phyloP scores from a whole-genome alignment of 2,797 vertebrate species.

The Oreonectes daqikongensis region DNA sequence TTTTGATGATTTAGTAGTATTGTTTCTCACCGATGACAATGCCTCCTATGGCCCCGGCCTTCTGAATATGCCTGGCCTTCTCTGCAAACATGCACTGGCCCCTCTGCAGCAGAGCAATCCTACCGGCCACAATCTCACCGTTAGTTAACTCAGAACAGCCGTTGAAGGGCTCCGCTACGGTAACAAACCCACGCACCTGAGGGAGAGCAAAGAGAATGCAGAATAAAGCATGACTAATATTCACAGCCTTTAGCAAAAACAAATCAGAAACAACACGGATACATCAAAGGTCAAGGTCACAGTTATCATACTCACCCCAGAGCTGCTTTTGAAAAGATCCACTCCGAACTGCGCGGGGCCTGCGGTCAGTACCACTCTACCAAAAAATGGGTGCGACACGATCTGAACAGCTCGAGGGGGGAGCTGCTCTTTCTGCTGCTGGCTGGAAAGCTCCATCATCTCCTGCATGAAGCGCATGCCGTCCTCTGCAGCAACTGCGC shows the following conservation, averaged over 20 bases:
- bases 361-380: constrained; percentile 95
- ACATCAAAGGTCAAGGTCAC: constrained; percentile 8
- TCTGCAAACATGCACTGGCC: constrained; percentile 99
- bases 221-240: constrained; percentile 9
- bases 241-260: constrained; percentile 4
- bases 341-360: constrained; percentile 96
- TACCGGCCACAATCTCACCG: constrained; percentile 85
- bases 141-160: constrained; percentile 92
- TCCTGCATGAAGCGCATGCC: constrained; percentile 99
- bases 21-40: constrained; percentile 91
- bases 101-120: constrained; percentile 93
- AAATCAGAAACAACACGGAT: neutral
- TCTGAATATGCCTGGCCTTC: constrained; percentile 95
- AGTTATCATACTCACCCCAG: constrained; percentile 80
- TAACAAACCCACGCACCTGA: constrained; percentile 92
- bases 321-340: constrained; percentile 91
- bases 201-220: constrained; percentile 9
- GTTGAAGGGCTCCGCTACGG: constrained; percentile 91
- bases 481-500: constrained; percentile 93
- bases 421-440: constrained; percentile 98
- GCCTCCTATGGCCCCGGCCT: constrained; percentile 93
- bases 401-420: constrained; percentile 97
- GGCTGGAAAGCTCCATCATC: constrained; percentile 98
- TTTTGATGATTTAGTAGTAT: constrained; percentile 39
- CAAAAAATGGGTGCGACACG: constrained; percentile 94